Percentiles rank a stretch among this genome's conserved stretches.
phyloP scores from a whole-genome alignment of 2,113 vertebrate species.

The Lophura nycthemera region DNA sequence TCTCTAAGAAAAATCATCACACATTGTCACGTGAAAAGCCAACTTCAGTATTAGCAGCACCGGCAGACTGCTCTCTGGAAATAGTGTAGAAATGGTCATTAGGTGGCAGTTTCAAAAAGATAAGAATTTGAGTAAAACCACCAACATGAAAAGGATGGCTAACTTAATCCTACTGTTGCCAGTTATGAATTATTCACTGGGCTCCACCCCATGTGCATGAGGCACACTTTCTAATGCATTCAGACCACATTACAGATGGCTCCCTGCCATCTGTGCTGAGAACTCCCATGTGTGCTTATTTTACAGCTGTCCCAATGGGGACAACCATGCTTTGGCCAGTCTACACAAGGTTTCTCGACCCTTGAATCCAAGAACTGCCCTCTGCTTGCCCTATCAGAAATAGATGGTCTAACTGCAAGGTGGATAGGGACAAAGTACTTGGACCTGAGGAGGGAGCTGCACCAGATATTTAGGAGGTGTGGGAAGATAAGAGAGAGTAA shows the following conservation, averaged over 20 bases:
- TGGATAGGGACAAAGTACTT: neutral
- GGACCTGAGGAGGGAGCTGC: neutral
- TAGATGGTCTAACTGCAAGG: neutral
- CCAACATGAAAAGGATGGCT: neutral
- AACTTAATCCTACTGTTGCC: neutral
- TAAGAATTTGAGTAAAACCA: neutral
- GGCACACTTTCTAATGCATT: neutral
- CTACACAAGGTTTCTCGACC: neutral
- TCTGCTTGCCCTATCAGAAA: neutral
- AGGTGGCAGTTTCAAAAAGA: neutral
- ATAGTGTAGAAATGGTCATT: fast-evolving
- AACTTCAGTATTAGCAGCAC: neutral
- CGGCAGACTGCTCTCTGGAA: neutral
- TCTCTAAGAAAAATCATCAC: fast-evolving
- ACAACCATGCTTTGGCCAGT: neutral
- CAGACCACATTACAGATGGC: neutral
- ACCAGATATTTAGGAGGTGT: neutral
- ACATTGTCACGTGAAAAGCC: neutral
- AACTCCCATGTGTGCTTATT: neutral
- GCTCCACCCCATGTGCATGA: fast-evolving
- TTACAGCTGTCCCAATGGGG: neutral
- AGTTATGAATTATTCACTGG: neutral
- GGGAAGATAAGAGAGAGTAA: neutral
- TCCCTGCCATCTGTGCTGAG: neutral
- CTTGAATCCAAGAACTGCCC: neutral